These are phyloP conservation scores for Semnopithecus entellus DNA, from an alignment of 2,113 vertebrate genomes.

Conservation along the genomic window DNA sequence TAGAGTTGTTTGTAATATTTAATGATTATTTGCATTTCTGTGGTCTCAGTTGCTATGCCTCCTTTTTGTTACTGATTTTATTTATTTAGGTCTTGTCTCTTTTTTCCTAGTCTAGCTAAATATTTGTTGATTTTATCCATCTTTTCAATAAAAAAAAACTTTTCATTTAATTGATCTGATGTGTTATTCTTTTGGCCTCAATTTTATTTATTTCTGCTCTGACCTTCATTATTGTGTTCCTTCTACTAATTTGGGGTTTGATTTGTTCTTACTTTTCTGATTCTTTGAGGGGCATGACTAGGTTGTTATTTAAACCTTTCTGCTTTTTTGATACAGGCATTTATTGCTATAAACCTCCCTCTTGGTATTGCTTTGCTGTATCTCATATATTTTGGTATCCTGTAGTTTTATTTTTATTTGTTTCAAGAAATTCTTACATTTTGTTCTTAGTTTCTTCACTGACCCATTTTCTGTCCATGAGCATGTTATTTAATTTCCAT, in stretches of 20 bases:
- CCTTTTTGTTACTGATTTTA: neutral
- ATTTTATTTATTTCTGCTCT: neutral
- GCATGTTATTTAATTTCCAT: neutral
- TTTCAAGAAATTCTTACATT: neutral
- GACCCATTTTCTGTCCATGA: neutral
- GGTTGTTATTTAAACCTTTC: neutral
- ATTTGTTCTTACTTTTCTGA: neutral
- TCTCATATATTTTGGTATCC: neutral
- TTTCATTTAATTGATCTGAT: neutral
- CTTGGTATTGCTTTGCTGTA: neutral
- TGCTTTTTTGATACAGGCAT: neutral
- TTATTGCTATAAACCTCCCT: neutral
- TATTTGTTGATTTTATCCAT: neutral
- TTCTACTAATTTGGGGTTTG: neutral
- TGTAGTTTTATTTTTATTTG: neutral
- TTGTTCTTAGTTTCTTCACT: neutral
- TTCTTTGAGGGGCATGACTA: neutral
- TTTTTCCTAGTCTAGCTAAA: neutral
- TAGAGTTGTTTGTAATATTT: neutral
- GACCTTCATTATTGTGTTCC: neutral
- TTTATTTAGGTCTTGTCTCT: neutral
- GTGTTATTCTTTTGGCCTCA: neutral
- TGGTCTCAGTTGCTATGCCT: neutral
- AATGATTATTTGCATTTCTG: neutral
- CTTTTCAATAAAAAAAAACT: neutral